A percentile compares a stretch with the other conserved stretches of the same genome.
Evolutionary conservation across 2,888 invertebrate species (phyloP).

Genomic region (Agriotes lineatus): DNA sequence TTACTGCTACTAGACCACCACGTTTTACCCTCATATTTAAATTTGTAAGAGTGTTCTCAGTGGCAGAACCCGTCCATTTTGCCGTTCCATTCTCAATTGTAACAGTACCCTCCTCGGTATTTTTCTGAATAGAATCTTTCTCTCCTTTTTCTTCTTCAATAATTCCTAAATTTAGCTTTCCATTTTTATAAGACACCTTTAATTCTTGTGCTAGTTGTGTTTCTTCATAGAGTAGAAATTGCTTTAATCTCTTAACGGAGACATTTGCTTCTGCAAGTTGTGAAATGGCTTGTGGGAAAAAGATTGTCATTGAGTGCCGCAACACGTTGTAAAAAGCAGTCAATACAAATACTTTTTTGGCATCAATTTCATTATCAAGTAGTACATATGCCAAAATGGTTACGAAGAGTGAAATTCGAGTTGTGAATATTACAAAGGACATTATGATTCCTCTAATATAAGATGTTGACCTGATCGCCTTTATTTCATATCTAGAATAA

Average conservation of each 20-base stretch:
- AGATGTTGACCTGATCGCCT: constrained; percentile 62
- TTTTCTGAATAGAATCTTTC: neutral
- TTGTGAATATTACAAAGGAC: constrained; percentile 76
- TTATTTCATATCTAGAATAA: constrained; percentile 67
- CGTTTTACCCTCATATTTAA: constrained; percentile 66
- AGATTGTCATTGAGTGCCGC: constrained; percentile 79
- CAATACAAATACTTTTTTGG: constrained; percentile 80
- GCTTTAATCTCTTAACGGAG: constrained; percentile 71
- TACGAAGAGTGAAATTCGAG: constrained; percentile 78
- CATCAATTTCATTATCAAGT: constrained; percentile 72
- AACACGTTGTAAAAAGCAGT: constrained; percentile 82
- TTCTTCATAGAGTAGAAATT: constrained; percentile 73
- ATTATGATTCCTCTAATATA: constrained; percentile 71
- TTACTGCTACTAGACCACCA: constrained; percentile 70
- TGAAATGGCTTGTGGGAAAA: constrained; percentile 77
- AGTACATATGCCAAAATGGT: constrained; percentile 75
- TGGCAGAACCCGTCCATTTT: constrained; percentile 67
- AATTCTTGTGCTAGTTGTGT: constrained; percentile 59
- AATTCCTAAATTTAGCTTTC: neutral
- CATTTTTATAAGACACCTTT: constrained; percentile 53
- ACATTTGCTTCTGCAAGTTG: constrained; percentile 74
- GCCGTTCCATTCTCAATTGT: constrained; percentile 67
- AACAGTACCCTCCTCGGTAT: constrained; percentile 32
- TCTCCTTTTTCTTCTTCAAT: neutral
- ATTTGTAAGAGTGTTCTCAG: constrained; percentile 66